Evolutionary conservation across 1,140 invertebrate species (phyloP), one percentile per base, ranked within the genome.

Genomic region (Triops cancriformis): DNA sequence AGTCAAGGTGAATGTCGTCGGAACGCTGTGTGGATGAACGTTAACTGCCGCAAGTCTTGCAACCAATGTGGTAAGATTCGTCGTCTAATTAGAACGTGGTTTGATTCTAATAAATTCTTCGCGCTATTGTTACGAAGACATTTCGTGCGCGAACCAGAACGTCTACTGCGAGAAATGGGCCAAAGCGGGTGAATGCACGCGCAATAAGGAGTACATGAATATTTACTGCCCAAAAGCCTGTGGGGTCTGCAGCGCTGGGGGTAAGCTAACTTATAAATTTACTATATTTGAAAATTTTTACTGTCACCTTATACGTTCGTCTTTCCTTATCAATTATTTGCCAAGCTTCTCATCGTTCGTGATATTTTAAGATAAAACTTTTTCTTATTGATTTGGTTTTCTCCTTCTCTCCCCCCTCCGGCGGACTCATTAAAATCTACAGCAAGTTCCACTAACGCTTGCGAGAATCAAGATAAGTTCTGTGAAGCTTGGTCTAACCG

Each of bases 11-110:
- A 80, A 73, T 80, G 79, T 74, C 37, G 7, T 2, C 78, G 72
- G 74, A 83, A 83, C 73, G 77, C 83, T 18, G 73, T 79, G 26
- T 84, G 82, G 82, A 84, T 84, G 83, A 72, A 79, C 7, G 78
- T 80, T 41, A 82, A 84, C 75, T 84, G 81, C 81, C 82, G 80
- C 75, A 82, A 81, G 81, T 85, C 84, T 43, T 87, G 81, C 81
- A 84, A 82, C 80, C 83, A 79, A 80, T 87, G 84, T 82, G 81
- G 82, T 83, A 82, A 26, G 77, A 10, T 73, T n/a, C 23, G 72
- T 43, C 5, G 4, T 73, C 9, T 26, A 77, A 14, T n/a, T 73
- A 26, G 1, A 73, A 7, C 26, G 26, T 45, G 51, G 4, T 72
- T 51, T 72, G 4, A 14, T 12, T 76, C 18, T 1, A 6, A 26